Evolutionary conservation across 2,797 vertebrate genomes (phyloP).

Genomic region (Tolypeutes matacus): DNA sequence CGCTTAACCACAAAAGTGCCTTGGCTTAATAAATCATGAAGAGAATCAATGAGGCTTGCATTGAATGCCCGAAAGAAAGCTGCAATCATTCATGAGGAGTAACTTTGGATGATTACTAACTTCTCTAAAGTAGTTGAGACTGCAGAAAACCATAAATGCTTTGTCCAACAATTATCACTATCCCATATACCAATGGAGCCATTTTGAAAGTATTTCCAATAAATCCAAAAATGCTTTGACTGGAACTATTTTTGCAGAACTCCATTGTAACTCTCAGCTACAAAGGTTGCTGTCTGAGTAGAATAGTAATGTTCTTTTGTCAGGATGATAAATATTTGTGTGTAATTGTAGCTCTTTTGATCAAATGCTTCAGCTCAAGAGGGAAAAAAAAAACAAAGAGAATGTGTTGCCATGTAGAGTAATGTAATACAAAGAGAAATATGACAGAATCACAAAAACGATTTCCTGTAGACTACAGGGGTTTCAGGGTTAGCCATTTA

Average conservation of each 20-base stretch:
- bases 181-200: neutral
- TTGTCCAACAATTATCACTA: constrained; percentile 55
- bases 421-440: constrained; percentile 69
- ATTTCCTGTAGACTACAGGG: constrained; percentile 9
- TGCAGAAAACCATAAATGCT: constrained; percentile 60
- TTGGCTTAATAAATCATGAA: constrained; percentile 69
- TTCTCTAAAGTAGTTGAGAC: constrained; percentile 66
- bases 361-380: constrained; percentile 77
- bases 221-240: constrained; percentile 61
- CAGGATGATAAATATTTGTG: constrained; percentile 80
- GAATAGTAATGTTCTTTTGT: constrained; percentile 79
- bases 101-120: constrained; percentile 60
- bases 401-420: constrained; percentile 64
- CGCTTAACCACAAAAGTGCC: constrained; percentile 54
- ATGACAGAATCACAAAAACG: constrained; percentile 61
- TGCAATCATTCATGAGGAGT: constrained; percentile 66
- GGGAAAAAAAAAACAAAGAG: constrained; percentile 71
- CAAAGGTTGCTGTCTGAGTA: constrained; percentile 66
- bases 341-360: constrained; percentile 79
- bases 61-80: constrained; percentile 35
- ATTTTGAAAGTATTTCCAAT: constrained; percentile 72
- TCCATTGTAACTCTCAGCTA: constrained; percentile 60
- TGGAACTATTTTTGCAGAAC: constrained; percentile 72
- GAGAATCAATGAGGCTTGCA: constrained; percentile 67
- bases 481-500: neutral